Percentiles rank a stretch among this genome's conserved stretches.
These are phyloP conservation scores for Zapornia atra DNA, from an alignment of 2,113 vertebrate species.

Conservation along the genomic window DNA sequence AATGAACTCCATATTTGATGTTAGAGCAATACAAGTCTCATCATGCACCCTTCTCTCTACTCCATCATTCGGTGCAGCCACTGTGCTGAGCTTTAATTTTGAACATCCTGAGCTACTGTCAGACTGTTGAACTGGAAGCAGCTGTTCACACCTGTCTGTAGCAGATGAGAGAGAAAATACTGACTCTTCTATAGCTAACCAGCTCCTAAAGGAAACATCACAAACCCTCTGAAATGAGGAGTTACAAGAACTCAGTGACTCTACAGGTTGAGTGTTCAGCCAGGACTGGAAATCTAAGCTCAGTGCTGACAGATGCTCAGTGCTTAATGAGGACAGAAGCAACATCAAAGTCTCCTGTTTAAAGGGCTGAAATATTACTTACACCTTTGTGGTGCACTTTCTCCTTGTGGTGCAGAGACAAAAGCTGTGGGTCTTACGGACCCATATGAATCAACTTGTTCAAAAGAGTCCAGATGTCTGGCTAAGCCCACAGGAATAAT, in stretches of 20 bases:
- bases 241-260: not conserved
- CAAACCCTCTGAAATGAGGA: not conserved
- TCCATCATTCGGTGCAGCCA: not conserved
- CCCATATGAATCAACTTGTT: not conserved
- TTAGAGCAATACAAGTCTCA: not conserved
- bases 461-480: not conserved
- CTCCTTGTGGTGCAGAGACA: not conserved
- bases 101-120: not conserved
- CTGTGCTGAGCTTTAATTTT: not conserved
- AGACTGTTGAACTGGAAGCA: not conserved
- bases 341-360: accelerated
- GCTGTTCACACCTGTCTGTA: not conserved
- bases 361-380: not conserved
- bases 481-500: not conserved
- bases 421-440: not conserved
- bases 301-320: not conserved
- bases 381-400: not conserved
- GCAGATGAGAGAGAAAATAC: not conserved
- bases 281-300: not conserved
- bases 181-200: not conserved
- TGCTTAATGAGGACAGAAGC: not conserved
- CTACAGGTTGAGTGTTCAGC: not conserved
- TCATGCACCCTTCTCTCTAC: not conserved
- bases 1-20: not conserved
- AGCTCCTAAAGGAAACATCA: not conserved